phyloP scores from a whole-genome alignment of 2,888 invertebrate genomes.

The Tricholauxania praeusta region DNA sequence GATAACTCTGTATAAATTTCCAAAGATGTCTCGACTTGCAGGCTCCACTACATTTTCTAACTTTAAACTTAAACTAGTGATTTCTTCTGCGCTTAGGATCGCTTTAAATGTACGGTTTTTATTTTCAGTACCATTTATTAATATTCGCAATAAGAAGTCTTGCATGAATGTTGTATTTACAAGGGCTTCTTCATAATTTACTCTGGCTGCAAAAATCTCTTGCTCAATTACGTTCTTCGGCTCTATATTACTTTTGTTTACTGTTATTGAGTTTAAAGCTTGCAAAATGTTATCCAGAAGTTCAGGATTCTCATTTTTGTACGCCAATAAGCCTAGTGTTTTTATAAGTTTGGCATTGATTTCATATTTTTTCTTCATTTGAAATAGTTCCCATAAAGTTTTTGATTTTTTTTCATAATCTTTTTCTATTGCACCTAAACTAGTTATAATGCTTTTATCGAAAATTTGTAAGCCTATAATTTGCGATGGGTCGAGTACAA shows the following conservation, averaged over 20 bases:
- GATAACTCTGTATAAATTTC: conserved; percentile 54
- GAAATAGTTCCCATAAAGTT: conserved; percentile 59
- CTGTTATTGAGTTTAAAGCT: conserved; percentile 43
- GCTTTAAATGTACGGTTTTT: conserved; percentile 46
- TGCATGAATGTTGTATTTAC: conserved; percentile 61
- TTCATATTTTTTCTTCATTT: conserved; percentile 56
- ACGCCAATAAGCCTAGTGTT: conserved; percentile 50
- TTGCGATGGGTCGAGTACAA: conserved; percentile 57
- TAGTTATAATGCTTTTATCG: conserved; percentile 50
- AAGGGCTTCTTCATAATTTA: conserved; percentile 47
- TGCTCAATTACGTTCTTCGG: conserved; percentile 35
- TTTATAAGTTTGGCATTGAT: conserved; percentile 55
- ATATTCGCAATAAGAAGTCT: conserved; percentile 55
- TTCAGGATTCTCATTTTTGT: conserved; percentile 47
- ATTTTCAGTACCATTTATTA: conserved; percentile 52
- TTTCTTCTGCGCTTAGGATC: conserved; percentile 52
- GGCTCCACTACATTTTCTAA: conserved; percentile 30
- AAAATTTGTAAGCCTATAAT: conserved; percentile 57
- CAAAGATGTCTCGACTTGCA: conserved; percentile 53
- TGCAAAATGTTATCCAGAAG: conserved; percentile 42
- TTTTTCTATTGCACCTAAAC: conserved; percentile 54
- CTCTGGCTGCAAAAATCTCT: conserved; percentile 41
- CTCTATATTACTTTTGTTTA: neutral
- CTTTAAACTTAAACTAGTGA: conserved; percentile 38
- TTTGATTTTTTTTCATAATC: conserved; percentile 57